A percentile compares a stretch with the other conserved stretches of the same genome.
These are phyloP conservation scores for Alexandromys fortis DNA, from an alignment of 2,113 vertebrate genomes.

Conservation along the genomic window DNA sequence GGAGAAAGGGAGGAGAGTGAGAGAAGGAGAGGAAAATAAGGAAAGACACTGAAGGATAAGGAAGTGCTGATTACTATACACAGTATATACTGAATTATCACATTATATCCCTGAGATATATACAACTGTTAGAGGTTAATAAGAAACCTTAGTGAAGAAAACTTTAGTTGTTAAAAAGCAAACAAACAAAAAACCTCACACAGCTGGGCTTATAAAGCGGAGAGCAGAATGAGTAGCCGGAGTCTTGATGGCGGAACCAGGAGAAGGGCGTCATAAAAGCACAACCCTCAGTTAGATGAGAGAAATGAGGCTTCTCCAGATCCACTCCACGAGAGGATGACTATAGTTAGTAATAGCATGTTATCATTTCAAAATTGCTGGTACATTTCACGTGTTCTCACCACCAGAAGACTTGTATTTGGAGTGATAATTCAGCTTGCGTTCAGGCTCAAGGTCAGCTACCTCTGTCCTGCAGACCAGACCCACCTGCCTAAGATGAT, in stretches of 20 bases:
- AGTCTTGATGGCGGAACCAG: background rate
- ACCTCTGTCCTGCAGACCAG: background rate
- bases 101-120: background rate
- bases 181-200: background rate
- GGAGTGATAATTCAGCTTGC: background rate
- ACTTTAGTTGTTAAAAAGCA: background rate
- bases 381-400: background rate
- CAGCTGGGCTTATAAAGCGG: background rate
- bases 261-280: no score
- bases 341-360: background rate
- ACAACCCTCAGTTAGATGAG: background rate
- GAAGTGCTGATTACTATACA: background rate
- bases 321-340: background rate
- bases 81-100: background rate
- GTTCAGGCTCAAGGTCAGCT: background rate
- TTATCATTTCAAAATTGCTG: background rate
- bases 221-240: background rate
- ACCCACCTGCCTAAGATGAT: background rate
- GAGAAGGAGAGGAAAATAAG: no score
- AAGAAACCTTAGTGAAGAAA: background rate
- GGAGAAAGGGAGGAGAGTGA: rapidly evolving
- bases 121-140: background rate
- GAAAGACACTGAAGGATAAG: no score
- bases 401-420: background rate
- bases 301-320: no score